These are phyloP conservation scores for Noctua fimbriata DNA, from an alignment of 2,888 invertebrate genomes.

Conservation along the genomic window DNA sequence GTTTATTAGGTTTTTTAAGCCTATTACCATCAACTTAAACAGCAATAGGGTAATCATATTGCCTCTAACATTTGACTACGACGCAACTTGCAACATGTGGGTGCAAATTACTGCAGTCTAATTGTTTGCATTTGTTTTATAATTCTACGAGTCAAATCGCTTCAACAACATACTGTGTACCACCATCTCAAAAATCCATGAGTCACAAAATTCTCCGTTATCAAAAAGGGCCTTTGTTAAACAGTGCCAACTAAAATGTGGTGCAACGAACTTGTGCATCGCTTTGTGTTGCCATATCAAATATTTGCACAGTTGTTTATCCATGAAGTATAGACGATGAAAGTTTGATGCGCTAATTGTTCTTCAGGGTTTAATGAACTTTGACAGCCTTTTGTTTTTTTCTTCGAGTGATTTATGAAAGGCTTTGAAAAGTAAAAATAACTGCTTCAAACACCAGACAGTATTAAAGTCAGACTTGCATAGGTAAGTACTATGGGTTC, in stretches of 20 bases:
- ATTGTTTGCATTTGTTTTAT: background rate
- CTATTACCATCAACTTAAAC: too few species aligned
- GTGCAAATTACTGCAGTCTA: background rate
- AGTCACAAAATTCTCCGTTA: slow-evolving; percentile 80
- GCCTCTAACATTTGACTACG: too few species aligned
- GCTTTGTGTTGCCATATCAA: slow-evolving; percentile 71
- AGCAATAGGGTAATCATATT: too few species aligned
- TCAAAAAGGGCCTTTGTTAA: slow-evolving; percentile 80
- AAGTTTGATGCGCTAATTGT: slow-evolving; percentile 61
- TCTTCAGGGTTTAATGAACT: slow-evolving; percentile 49
- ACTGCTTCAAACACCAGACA: background rate
- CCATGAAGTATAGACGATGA: slow-evolving; percentile 65
- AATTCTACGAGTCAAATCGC: slow-evolving; percentile 8
- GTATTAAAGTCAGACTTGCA: background rate
- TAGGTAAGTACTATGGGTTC: background rate
- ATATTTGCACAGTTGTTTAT: slow-evolving; percentile 81
- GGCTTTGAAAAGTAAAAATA: background rate
- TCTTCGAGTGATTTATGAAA: slow-evolving; percentile 11
- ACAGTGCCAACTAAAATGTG: slow-evolving; percentile 76
- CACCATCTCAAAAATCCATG: slow-evolving; percentile 69
- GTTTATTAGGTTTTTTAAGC: too few species aligned
- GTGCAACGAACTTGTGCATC: slow-evolving; percentile 74
- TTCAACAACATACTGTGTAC: slow-evolving; percentile 34
- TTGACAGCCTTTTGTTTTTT: slow-evolving; percentile 28
- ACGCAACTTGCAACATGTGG: too few species aligned